Evolutionary conservation across 2,888 invertebrate genomes (phyloP).

Genomic region (Caenorhabditis macrosperma): DNA sequence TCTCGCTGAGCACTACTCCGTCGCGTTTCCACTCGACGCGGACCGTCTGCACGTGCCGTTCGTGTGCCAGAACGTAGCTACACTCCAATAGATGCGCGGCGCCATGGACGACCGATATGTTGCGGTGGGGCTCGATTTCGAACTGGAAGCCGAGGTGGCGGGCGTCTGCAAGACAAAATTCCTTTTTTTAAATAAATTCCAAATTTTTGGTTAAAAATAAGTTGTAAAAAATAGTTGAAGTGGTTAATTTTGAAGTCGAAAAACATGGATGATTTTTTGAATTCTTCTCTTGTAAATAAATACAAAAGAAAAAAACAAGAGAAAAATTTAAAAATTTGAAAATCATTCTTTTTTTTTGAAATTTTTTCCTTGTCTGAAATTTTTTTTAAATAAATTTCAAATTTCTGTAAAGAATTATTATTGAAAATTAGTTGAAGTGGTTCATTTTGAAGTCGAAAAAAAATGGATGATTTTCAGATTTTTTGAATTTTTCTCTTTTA

Average conservation of each 20-base stretch:
- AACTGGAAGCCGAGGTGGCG: constrained; percentile 55
- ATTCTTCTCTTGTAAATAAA: no score
- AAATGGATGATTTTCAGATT: background rate
- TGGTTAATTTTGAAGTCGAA: no score
- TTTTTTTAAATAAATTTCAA: background rate
- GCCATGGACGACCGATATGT: constrained; percentile 13
- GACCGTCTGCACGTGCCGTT: constrained; percentile 53
- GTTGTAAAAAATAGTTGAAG: no score
- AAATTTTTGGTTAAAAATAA: background rate
- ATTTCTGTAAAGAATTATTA: no score
- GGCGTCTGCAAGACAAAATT: constrained; percentile 45
- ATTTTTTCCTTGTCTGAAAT: background rate
- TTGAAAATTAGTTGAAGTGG: no score
- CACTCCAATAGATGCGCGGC: constrained; percentile 58
- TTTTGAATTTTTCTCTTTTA: background rate
- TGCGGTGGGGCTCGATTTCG: constrained; percentile 42
- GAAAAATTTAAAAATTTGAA: no score
- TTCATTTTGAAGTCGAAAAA: no score
- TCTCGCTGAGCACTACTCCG: constrained; percentile 53
- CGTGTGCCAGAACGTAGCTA: constrained; percentile 61
- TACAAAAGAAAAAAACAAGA: no score
- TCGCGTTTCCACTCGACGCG: constrained; percentile 66
- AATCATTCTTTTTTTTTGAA: background rate
- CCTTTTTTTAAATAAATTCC: background rate
- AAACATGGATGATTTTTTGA: no score